Evolutionary conservation across 2,797 vertebrate genomes (phyloP).

Genomic region (Sebastolobus altivelis): DNA sequence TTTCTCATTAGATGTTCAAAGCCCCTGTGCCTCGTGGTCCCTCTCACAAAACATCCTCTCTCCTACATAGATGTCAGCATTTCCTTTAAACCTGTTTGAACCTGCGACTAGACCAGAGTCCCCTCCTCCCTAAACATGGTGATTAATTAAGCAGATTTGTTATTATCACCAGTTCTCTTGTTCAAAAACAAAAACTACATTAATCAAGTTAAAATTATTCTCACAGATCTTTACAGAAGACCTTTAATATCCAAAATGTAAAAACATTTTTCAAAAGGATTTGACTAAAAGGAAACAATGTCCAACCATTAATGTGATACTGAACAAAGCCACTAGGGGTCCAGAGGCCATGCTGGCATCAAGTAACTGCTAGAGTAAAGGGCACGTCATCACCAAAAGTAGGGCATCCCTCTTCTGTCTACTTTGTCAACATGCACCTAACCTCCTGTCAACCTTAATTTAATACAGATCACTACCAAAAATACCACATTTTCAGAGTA

Average conservation of each 20-base stretch:
- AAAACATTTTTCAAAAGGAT: not conserved
- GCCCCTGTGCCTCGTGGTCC: constrained; percentile 8
- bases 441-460: constrained; percentile 48
- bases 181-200: not conserved
- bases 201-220: not conserved
- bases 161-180: not conserved
- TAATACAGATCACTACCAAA: constrained; percentile 22
- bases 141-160: constrained; percentile 4
- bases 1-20: constrained; percentile 64
- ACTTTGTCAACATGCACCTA: constrained; percentile 40
- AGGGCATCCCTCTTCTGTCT: constrained; percentile 50
- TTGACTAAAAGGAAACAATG: constrained; percentile 3
- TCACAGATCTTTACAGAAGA: accelerated
- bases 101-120: not conserved
- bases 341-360: constrained; percentile 30
- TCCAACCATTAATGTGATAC: constrained; percentile 24
- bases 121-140: not conserved
- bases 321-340: constrained; percentile 30
- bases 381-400: constrained; percentile 62
- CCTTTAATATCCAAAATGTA: not conserved
- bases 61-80: constrained; percentile 35
- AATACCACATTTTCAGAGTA: not conserved
- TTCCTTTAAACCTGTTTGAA: not conserved
- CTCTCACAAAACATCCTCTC: constrained; percentile 15
- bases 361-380: constrained; percentile 55